Conservation (phyloP, 1,140 invertebrate species). For the Trichonephila clavata region DNA sequence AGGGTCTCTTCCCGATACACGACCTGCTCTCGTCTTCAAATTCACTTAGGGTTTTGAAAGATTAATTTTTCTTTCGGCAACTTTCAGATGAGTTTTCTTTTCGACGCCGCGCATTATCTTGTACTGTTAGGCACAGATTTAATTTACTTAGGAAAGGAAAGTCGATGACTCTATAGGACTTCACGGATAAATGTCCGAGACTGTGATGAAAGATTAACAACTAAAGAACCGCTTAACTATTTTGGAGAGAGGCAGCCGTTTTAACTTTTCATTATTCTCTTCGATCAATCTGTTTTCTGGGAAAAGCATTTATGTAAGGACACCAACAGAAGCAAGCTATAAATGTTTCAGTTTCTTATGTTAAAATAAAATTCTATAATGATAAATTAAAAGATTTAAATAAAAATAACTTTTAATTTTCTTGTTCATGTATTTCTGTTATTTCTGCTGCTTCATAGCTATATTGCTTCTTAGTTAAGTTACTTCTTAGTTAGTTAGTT, state of each 20-base stretch:
- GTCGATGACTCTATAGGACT: not conserved
- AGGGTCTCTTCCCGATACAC: slow-evolving; percentile 47
- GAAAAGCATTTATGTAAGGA: too few species aligned
- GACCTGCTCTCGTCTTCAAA: slow-evolving; percentile 40
- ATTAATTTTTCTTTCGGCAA: slow-evolving; percentile 63
- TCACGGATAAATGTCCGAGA: not conserved
- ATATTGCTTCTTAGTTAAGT: too few species aligned
- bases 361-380: too few species aligned
- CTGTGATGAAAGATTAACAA: not conserved
- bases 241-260: too few species aligned
- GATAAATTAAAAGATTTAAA: too few species aligned
- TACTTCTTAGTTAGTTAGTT: too few species aligned
- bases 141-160: not conserved
- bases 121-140: slow-evolving; percentile 20
- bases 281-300: not conserved
- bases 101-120: not conserved
- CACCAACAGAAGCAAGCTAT: too few species aligned
- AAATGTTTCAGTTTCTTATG: too few species aligned
- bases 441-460: too few species aligned
- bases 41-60: slow-evolving; percentile 54
- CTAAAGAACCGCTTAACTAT: not conserved
- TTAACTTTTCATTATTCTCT: not conserved
- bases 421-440: too few species aligned
- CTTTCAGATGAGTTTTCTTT: slow-evolving; percentile 45
- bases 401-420: too few species aligned